These are phyloP conservation scores for Dromius quadrimaculatus DNA, from an alignment of 2,888 invertebrate species.

Conservation along the genomic window DNA sequence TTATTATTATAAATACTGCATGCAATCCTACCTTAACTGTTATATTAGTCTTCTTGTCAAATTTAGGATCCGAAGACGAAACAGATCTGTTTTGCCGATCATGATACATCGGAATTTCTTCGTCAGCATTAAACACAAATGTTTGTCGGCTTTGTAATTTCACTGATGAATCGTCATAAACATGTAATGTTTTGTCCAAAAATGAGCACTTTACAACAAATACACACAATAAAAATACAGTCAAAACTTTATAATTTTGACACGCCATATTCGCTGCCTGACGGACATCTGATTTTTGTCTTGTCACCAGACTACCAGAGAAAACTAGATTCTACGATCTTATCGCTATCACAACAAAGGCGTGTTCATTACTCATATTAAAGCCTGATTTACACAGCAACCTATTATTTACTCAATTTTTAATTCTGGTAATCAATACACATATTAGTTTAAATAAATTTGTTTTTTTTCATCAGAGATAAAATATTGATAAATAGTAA, in stretches of 20 bases:
- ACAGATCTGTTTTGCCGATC: conserved; percentile 42
- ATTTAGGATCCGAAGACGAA: conserved; percentile 12
- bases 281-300: conserved; percentile 47
- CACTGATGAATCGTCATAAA: conserved; percentile 34
- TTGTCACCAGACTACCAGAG: neutral
- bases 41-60: conserved; percentile 36
- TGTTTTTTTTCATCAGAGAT: too few species aligned
- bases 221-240: conserved; percentile 37
- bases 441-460: too few species aligned
- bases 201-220: conserved; percentile 34
- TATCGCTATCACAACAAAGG: conserved; percentile 34
- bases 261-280: conserved; percentile 45
- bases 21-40: conserved; percentile 39
- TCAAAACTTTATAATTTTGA: conserved; percentile 32
- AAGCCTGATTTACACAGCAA: conserved; percentile 7
- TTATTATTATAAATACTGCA: neutral
- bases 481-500: too few species aligned
- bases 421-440: too few species aligned
- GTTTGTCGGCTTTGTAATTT: conserved; percentile 32
- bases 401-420: too few species aligned
- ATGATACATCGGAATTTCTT: conserved; percentile 47
- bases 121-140: conserved; percentile 42
- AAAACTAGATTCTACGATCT: neutral
- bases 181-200: conserved; percentile 40
- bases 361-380: conserved; percentile 10